Percentiles rank a stretch among this genome's conserved stretches.
Evolutionary conservation across 1,140 invertebrate genomes (phyloP).

Genomic region (Cydia pomonella): DNA sequence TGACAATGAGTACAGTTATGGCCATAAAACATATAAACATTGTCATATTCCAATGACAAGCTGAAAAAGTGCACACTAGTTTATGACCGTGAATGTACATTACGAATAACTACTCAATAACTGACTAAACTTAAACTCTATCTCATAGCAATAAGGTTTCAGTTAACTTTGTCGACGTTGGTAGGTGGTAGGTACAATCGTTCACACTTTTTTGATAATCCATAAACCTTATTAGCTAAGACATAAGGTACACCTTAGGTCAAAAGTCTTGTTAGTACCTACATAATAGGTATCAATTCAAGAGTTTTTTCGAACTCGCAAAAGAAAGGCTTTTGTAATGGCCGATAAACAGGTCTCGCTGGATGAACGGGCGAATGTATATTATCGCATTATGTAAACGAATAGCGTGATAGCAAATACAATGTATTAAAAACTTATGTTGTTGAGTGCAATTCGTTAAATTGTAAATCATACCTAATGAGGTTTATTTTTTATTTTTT

Average conservation of each 20-base stretch:
- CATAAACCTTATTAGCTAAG: too few species aligned
- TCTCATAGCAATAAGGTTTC: not conserved
- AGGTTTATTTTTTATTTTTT: too few species aligned
- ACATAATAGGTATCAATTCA: not conserved
- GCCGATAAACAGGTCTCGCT: constrained; percentile 20
- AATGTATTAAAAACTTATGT: not conserved
- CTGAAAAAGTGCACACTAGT: not conserved
- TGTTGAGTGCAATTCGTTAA: not conserved
- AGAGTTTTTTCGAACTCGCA: constrained; percentile 9
- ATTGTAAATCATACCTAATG: not conserved
- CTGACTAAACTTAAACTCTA: not conserved
- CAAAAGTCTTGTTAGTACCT: too few species aligned
- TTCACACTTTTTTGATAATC: too few species aligned
- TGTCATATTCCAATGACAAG: not conserved
- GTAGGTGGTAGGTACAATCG: too few species aligned
- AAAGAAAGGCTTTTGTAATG: constrained; percentile 20
- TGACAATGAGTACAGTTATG: not conserved
- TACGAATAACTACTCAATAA: not conserved
- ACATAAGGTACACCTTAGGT: too few species aligned
- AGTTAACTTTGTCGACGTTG: not conserved
- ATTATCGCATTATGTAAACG: constrained; percentile 26
- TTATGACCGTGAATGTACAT: not conserved
- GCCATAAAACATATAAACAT: not conserved
- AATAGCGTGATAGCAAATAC: constrained; percentile 18
- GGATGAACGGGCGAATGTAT: constrained; percentile 20